phyloP scores from a whole-genome alignment of 2,888 invertebrate species.

The Amorpha juglandis region DNA sequence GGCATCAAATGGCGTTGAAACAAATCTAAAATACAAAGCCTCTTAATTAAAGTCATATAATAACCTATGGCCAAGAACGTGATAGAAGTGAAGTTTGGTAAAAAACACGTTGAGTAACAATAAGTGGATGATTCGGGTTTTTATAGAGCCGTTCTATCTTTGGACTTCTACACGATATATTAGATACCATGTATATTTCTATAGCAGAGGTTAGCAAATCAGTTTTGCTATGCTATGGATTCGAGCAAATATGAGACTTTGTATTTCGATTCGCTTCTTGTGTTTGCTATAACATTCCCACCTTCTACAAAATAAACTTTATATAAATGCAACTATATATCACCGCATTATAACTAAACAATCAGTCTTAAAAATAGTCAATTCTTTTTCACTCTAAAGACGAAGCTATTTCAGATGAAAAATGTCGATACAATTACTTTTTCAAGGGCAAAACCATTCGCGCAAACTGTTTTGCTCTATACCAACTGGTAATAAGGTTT shows the following conservation, averaged over 20 bases:
- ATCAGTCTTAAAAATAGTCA: constrained; percentile 47
- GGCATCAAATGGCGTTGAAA: background rate
- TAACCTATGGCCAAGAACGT: too few relatives aligned
- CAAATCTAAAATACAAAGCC: background rate
- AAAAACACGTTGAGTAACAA: too few relatives aligned
- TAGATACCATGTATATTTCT: too few relatives aligned
- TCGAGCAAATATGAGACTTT: too few relatives aligned
- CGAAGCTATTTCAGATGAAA: constrained; percentile 11
- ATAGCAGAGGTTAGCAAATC: too few relatives aligned
- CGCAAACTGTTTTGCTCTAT: background rate
- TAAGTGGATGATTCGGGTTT: too few relatives aligned
- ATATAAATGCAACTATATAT: constrained; percentile 27
- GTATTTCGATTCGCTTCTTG: too few relatives aligned
- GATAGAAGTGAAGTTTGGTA: too few relatives aligned
- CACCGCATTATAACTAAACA: constrained; percentile 33
- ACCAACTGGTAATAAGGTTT: background rate
- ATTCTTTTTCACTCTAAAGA: constrained; percentile 13
- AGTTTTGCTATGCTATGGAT: too few relatives aligned
- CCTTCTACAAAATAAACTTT: background rate
- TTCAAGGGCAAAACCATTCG: background rate
- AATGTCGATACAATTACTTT: constrained; percentile 19
- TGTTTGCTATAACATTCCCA: background rate
- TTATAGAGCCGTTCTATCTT: too few relatives aligned
- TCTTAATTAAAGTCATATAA: background rate
- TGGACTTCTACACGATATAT: too few relatives aligned